Base-by-base conservation (phyloP, 2,113 vertebrate genomes). In the Acanthochromis polyacanthus region DNA sequence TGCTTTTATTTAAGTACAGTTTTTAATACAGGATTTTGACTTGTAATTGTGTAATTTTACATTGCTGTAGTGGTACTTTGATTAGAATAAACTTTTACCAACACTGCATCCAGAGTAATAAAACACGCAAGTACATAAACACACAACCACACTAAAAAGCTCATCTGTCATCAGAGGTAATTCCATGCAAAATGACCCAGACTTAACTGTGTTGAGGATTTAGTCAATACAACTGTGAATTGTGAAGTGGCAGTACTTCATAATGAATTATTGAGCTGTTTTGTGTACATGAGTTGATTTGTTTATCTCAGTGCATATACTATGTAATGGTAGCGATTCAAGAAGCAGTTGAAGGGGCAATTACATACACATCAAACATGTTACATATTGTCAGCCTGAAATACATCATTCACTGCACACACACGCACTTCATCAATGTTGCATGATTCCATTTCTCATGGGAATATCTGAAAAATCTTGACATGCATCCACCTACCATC, bases 341-440 rank as follows among this genome's bases (percentile, higher is more conserved):
- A 75, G 52, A n/a, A 61, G 40, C 64, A 61, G 11, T 70, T 63
- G 15, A 50, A 20, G 22, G 48, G 61, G 43, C 67, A 86, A 51
- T 83, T 80, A 71, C 23, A 67, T 20, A 38, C n/a, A 30, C 22
- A 36, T 64, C 61, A 75, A 70, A 60, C 55, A 60, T 40, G 22
- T 64, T 78, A 50, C 38, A 66, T 36, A 64, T 22, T 61, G 23
- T 66, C 23, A 1, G 14, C 20, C 12, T 28, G n/a, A 23, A 36
- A 82, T 15, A 38, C 30, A 75, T 23, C 48, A 45, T 43, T 62
- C 51, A 15, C 22, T 4, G 10, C n/a, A 64, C 38, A 50, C 0
- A 61, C 30, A 60, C 30, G 51, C 16, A 63, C 52, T 48, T 79
- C 30, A 74, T 88, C 63, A 81, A 87, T 81, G 63, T 67, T 85